These are phyloP conservation scores for Phodopus roborovskii DNA, from an alignment of 2,113 vertebrate genomes.

Conservation along the genomic window DNA sequence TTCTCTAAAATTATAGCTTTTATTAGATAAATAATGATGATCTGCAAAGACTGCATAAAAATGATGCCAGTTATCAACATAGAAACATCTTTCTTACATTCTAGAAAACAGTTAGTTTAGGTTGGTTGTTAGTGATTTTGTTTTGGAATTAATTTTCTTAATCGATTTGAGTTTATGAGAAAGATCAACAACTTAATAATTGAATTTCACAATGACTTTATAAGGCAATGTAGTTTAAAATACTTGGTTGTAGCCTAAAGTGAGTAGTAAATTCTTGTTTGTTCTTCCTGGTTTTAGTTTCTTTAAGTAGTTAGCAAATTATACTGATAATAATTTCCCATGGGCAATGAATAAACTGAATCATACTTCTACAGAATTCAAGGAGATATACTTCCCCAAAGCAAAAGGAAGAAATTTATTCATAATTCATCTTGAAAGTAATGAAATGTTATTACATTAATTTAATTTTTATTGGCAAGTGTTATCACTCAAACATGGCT, in stretches of 20 bases:
- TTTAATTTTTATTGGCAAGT: constrained; percentile 70
- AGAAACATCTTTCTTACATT: not conserved
- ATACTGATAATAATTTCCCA: not conserved
- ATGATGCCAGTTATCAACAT: not conserved
- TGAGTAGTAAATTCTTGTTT: not conserved
- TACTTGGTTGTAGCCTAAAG: not conserved
- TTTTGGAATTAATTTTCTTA: constrained; percentile 25
- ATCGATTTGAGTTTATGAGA: not conserved
- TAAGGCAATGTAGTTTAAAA: not conserved
- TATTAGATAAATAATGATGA: not conserved
- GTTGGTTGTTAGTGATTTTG: not conserved
- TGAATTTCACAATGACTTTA: constrained; percentile 13
- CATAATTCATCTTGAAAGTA: constrained; percentile 75
- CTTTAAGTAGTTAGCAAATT: constrained; percentile 41
- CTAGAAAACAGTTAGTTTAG: constrained; percentile 18
- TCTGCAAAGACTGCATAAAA: not conserved
- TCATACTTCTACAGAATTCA: not conserved
- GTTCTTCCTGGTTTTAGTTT: not conserved
- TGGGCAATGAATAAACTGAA: not conserved
- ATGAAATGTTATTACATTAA: constrained; percentile 74
- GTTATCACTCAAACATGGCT: constrained; percentile 82
- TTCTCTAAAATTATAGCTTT: not conserved
- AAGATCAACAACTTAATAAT: not conserved
- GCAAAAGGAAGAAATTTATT: constrained; percentile 47
- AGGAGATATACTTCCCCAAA: not conserved